These are phyloP conservation scores for Sorex maritimensis DNA, from an alignment of 2,797 vertebrate genomes.

Conservation along the genomic window DNA sequence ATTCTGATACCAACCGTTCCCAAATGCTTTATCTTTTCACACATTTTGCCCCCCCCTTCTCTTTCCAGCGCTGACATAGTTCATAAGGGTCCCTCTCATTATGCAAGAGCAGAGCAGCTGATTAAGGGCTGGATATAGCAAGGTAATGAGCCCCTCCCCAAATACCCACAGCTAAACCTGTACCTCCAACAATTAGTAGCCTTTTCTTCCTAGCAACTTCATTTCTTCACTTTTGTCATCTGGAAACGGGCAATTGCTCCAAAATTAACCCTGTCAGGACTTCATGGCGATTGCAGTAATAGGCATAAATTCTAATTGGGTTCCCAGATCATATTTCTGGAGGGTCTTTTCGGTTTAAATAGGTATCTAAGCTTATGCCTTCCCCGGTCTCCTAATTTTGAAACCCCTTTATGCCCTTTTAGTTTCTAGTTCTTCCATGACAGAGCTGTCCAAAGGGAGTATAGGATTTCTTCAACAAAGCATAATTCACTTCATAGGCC, in stretches of 20 bases:
- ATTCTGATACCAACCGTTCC: not conserved
- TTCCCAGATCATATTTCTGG: constrained; percentile 87
- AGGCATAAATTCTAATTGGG: constrained; percentile 85
- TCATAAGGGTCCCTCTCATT: not conserved
- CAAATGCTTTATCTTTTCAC: constrained; percentile 48
- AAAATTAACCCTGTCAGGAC: constrained; percentile 85
- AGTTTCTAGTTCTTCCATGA: constrained; percentile 89
- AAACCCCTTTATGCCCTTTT: constrained; percentile 89
- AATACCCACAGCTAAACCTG: constrained; percentile 8
- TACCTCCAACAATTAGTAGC: constrained; percentile 18
- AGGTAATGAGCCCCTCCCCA: not conserved
- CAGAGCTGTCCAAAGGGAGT: constrained; percentile 90
- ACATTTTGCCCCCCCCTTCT: not conserved
- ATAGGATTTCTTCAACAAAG: constrained; percentile 98
- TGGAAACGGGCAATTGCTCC: constrained; percentile 83
- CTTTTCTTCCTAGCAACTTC: constrained; percentile 38
- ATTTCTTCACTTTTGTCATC: constrained; percentile 77
- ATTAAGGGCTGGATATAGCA: not conserved
- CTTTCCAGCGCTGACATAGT: not conserved
- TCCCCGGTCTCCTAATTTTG: constrained; percentile 85
- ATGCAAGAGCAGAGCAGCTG: not conserved
- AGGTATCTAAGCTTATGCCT: constrained; percentile 82
- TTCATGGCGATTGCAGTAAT: constrained; percentile 84
- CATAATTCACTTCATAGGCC: constrained; percentile 93
- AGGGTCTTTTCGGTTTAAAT: constrained; percentile 88